Evolutionary conservation across 2,113 vertebrate species (phyloP), one percentile per base, ranked within the genome.

Genomic region (Ceuthmochares aereus): DNA sequence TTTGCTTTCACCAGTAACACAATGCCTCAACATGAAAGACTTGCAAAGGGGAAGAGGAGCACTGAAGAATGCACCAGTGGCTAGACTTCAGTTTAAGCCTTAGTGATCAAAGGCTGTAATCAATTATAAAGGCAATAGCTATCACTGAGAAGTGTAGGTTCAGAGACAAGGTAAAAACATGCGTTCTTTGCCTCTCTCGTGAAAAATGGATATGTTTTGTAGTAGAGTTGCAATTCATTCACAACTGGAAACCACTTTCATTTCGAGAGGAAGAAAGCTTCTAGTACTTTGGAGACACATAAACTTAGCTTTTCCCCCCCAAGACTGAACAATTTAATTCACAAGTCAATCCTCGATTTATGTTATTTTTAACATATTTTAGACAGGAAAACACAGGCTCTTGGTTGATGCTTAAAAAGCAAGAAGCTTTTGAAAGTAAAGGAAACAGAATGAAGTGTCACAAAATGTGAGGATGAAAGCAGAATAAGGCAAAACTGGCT

Each of bases 261-360:
- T 62, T 87, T 84, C 47, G 49, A 76, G 26, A 87, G 18, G 14
- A 77, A 78, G 83, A 90, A 81, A 84, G 23, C 8, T 73, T 93
- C 72, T 77, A 20, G 27, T 51, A 26, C 47, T 83, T 55, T 52
- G 36, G 37, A 88, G 59, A 80, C 37, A n/a, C 87, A 60, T 74
- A 84, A 69, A 84, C 26, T 74, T 60, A 85, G 49, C 32, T 93
- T 89, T 79, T 77, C 14, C 62, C 88, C 88, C 52, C 47, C 51
- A 90, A 59, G 86, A 84, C 45, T 37, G 32, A 95, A 63, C 42
- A 86, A 69, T 63, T 78, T 94, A 52, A 90, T 96, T 93, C 88
- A 82, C 75, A 94, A 82, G 45, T 81, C 79, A 95, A 90, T 88
- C 52, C 59, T 54, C 47, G 25, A 93, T 86, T 93, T 80, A 74